Evolutionary conservation across 2,888 invertebrate genomes (phyloP).

Genomic region (Xanthorhoe spadicearia): DNA sequence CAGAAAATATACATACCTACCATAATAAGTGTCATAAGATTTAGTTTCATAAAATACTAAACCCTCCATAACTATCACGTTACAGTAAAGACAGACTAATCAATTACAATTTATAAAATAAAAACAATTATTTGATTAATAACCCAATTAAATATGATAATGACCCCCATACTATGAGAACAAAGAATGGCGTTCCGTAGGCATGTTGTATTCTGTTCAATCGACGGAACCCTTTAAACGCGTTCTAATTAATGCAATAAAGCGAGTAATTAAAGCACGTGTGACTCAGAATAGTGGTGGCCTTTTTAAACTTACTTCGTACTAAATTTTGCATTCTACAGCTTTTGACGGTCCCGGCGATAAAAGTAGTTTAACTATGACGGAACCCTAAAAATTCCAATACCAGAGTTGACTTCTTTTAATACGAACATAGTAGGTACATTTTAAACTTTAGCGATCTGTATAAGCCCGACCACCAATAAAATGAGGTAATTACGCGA

Average conservation of each 20-base stretch:
- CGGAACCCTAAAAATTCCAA: too few relatives aligned
- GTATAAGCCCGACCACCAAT: too few relatives aligned
- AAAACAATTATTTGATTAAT: slow-evolving; percentile 42
- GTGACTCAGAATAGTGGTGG: slow-evolving; percentile 61
- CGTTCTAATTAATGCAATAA: slow-evolving; percentile 83
- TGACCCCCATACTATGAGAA: slow-evolving; percentile 66
- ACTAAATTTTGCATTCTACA: background rate
- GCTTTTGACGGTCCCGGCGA: too few relatives aligned
- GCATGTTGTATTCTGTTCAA: slow-evolving; percentile 66
- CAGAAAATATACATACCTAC: too few relatives aligned
- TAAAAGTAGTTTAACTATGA: too few relatives aligned
- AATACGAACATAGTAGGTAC: too few relatives aligned
- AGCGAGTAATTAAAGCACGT: slow-evolving; percentile 79
- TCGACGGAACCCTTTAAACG: slow-evolving; percentile 79
- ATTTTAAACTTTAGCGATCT: too few relatives aligned
- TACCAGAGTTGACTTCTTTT: too few relatives aligned
- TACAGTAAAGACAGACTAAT: slow-evolving; percentile 1
- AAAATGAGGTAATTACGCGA: too few relatives aligned
- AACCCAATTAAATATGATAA: slow-evolving; percentile 66
- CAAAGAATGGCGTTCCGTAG: slow-evolving; percentile 54
- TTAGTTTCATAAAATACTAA: too few relatives aligned
- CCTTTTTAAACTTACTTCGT: background rate
- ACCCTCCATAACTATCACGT: background rate
- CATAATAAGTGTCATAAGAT: too few relatives aligned
- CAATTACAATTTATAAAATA: slow-evolving; percentile 18